These are phyloP conservation scores for Rallus limicola DNA, from an alignment of 2,113 vertebrate genomes.

Conservation along the genomic window DNA sequence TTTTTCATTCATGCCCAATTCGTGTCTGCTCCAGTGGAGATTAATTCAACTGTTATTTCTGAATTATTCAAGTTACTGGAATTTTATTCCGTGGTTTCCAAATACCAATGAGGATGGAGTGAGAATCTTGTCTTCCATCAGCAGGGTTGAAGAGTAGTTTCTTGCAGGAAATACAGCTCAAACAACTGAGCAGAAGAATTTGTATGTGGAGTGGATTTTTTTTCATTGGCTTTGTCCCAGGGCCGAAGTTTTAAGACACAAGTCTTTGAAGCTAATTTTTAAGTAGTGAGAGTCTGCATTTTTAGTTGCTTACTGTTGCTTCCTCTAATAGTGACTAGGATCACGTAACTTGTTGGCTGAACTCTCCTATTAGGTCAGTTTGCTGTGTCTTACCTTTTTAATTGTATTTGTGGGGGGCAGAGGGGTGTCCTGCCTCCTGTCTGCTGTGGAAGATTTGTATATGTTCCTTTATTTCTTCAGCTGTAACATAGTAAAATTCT, in stretches of 20 bases:
- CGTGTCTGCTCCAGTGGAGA: not conserved
- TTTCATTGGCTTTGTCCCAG: not conserved
- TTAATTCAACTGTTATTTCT: not conserved
- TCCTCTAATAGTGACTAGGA: not conserved
- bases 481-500: not conserved
- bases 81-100: not conserved
- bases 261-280: not conserved
- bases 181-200: not conserved
- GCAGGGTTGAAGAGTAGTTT: not conserved
- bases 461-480: not conserved
- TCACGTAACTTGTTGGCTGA: not conserved
- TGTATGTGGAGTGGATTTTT: not conserved
- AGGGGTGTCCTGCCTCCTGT: not conserved
- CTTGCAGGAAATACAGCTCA: not conserved
- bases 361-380: not conserved
- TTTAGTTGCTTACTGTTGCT: not conserved
- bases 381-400: not conserved
- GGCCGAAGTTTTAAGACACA: not conserved
- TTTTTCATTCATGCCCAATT: not conserved
- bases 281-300: not conserved
- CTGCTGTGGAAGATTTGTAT: rapidly evolving
- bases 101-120: not conserved
- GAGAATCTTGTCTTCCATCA: not conserved
- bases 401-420: not conserved
- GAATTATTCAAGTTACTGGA: not conserved